phyloP scores from a whole-genome alignment of 1,140 invertebrate species.

The Capitella teleta region DNA sequence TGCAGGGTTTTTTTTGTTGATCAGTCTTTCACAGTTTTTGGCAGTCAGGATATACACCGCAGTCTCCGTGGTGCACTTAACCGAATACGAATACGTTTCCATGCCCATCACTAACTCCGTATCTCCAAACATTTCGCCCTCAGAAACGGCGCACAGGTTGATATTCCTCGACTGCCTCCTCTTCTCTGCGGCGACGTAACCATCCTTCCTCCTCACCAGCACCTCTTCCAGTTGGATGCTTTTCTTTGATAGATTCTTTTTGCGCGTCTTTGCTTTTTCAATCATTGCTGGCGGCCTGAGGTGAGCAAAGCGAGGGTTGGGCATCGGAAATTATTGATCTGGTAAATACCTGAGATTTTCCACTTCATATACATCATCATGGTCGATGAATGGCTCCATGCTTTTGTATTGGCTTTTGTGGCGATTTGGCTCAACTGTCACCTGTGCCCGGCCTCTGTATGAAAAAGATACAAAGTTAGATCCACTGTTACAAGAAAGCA shows the following conservation, averaged over 20 bases:
- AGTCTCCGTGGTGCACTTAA: neutral
- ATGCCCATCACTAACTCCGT: conserved; percentile 1
- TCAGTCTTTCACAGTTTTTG: conserved; percentile 4
- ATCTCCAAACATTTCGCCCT: conserved; percentile 7
- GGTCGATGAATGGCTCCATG: neutral
- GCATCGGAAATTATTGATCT: neutral
- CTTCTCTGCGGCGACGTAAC: conserved; percentile 9
- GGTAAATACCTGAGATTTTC: neutral
- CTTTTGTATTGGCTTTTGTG: neutral
- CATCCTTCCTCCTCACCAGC: neutral
- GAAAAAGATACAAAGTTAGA: neutral
- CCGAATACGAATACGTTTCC: neutral
- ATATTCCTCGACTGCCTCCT: neutral
- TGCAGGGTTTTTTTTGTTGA: neutral
- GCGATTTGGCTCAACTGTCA: neutral
- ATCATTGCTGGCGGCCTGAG: no score
- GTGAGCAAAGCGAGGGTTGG: no score
- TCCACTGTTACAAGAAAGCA: neutral
- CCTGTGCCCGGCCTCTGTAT: neutral
- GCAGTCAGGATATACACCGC: conserved; percentile 3
- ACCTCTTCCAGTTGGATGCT: neutral
- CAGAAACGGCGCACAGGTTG: conserved; percentile 1
- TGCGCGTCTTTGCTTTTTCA: neutral
- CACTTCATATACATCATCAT: neutral
- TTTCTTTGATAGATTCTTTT: neutral